Evolutionary conservation across 2,797 vertebrate genomes (phyloP).

Genomic region (Vireo griseus): DNA sequence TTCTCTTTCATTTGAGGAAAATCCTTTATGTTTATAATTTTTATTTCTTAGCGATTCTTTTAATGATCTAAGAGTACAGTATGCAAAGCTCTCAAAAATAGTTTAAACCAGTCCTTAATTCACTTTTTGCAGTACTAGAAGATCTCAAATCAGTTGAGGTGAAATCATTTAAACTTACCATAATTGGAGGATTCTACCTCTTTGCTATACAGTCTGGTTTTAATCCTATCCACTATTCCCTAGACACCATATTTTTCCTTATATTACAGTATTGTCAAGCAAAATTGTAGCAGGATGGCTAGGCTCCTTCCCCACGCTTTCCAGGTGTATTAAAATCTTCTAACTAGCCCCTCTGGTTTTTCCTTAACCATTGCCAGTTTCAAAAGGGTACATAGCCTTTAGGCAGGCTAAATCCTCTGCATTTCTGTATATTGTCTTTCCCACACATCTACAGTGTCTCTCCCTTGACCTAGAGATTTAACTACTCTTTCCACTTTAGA

Average conservation of each 20-base stretch:
- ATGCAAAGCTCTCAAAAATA: neutral
- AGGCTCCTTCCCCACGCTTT: neutral
- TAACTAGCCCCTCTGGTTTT: neutral
- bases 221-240: neutral
- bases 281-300: neutral
- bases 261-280: neutral
- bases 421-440: neutral
- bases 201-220: neutral
- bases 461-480: slow-evolving; percentile 25
- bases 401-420: neutral
- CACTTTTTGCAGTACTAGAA: neutral
- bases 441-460: neutral
- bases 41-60: neutral
- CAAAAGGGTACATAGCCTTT: neutral
- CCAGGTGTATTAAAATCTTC: neutral
- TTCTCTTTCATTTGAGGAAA: neutral
- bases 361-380: neutral
- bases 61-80: neutral
- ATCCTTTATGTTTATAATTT: neutral
- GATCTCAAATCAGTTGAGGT: neutral
- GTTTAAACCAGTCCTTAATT: neutral
- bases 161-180: neutral
- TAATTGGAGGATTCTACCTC: neutral
- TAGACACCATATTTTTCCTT: neutral
- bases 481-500: neutral